Evolutionary conservation across 2,113 vertebrate species (phyloP), one percentile per base, ranked within the genome.

Genomic region (Pogonocichla stellata): DNA sequence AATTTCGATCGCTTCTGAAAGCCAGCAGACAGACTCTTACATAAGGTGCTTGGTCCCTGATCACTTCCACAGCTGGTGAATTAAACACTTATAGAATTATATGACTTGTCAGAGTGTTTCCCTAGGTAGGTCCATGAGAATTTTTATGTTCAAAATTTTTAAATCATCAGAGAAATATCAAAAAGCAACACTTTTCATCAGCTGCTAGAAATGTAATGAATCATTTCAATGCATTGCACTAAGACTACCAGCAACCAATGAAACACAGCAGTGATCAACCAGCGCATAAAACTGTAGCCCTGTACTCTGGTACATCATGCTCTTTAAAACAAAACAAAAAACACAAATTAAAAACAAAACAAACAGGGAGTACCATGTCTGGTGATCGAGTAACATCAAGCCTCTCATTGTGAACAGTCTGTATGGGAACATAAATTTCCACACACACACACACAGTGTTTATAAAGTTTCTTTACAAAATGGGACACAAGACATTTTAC

Each of bases 1-100:
- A 82, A 92, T 95, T 96, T 73, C 15, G 9, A 95, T 93, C 81
- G 56, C 83, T 96, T 97, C 88, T 9, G 2, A 93, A 80, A 80
- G 92, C 61, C 73, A 84, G 64, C 53, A 92, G 79, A 74, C 80
- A 94, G 85, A 91, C 5, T 3, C 50, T 95, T 85, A 94, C 77
- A 29, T 50, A 56, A 95, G 40, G 74, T 34, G n/a, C 61, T 81
- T 75, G 48, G 53, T 58, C 54, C 87, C 80, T 1, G 4, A 43
- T 86, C 85, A n/a, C 50, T 86, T 61, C 73, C 79, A 88, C 23
- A 67, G 80, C 1, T 0, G 40, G 13, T 66, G 38, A 94, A 86
- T 61, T 29, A 66, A 95, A 66, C 3, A 2, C 50, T 75, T 87
- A 57, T 43, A 77, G 60, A 94, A 75, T 81, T 86, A 89, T 48